These are phyloP conservation scores for Microcebus ravelobensis DNA, from an alignment of 2,113 vertebrate species.

Conservation along the genomic window DNA sequence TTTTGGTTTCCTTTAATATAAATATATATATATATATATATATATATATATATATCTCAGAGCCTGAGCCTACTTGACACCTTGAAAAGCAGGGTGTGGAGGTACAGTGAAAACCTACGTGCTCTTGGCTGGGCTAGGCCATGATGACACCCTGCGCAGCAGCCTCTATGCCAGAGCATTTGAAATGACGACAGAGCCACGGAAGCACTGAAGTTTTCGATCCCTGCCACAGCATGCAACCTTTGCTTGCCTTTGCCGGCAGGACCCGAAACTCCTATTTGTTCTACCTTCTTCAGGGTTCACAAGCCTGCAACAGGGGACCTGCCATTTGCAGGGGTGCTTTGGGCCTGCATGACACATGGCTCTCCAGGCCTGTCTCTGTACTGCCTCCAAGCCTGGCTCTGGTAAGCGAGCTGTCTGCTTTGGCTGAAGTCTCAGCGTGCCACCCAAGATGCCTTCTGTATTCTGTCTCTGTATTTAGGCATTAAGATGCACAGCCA, in stretches of 20 bases:
- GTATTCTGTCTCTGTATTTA: background rate
- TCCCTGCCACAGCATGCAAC: accelerated
- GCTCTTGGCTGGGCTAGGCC: background rate
- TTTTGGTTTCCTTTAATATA: background rate
- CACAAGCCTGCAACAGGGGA: background rate
- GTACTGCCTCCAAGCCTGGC: background rate
- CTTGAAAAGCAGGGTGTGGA: background rate
- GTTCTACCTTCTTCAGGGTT: background rate
- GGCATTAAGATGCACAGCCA: background rate
- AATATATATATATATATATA: no score
- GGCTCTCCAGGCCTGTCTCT: background rate
- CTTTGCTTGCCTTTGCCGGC: no score
- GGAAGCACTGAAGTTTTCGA: no score
- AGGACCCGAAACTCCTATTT: background rate
- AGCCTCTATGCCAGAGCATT: background rate
- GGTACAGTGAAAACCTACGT: accelerated
- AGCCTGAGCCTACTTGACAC: background rate
- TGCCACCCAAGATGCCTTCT: background rate
- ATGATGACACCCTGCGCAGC: accelerated
- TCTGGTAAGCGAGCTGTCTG: background rate
- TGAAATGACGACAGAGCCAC: background rate
- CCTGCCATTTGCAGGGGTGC: background rate
- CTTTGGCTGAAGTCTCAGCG: background rate
- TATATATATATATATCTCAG: background rate
- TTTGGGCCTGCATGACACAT: accelerated